A percentile compares a stretch with the other conserved stretches of the same genome.
Evolutionary conservation across 2,113 vertebrate genomes (phyloP).

Genomic region (Macroglossus sobrinus): DNA sequence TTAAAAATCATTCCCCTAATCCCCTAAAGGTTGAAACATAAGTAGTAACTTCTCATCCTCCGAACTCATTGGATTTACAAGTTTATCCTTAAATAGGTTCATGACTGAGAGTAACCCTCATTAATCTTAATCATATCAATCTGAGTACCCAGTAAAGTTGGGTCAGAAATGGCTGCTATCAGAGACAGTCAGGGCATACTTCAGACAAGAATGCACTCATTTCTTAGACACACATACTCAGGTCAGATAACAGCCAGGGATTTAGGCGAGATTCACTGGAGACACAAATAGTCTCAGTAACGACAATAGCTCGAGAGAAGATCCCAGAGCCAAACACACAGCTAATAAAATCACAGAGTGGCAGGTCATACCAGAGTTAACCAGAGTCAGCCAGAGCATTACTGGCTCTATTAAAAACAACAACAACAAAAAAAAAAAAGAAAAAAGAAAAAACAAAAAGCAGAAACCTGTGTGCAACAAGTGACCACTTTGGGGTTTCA

Average conservation of each 20-base stretch:
- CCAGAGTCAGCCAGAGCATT: slow-evolving; percentile 57
- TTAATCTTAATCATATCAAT: slow-evolving; percentile 78
- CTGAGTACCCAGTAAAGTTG: slow-evolving; percentile 68
- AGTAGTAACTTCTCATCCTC: slow-evolving; percentile 65
- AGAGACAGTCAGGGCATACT: slow-evolving; percentile 61
- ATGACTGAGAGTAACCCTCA: slow-evolving; percentile 63
- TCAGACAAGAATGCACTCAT: slow-evolving; percentile 76
- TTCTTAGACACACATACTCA: slow-evolving; percentile 52
- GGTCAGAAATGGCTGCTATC: slow-evolving; percentile 66
- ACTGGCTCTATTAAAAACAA: slow-evolving; percentile 29
- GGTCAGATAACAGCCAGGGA: slow-evolving; percentile 72
- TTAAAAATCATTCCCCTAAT: slow-evolving; percentile 63
- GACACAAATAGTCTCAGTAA: slow-evolving; percentile 65
- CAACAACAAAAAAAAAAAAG: slow-evolving; percentile 4
- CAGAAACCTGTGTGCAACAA: slow-evolving; percentile 37
- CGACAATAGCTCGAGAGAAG: slow-evolving; percentile 62
- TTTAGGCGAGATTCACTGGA: slow-evolving; percentile 70
- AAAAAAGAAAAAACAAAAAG: background rate
- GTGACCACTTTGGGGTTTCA: background rate
- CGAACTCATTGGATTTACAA: slow-evolving; percentile 70
- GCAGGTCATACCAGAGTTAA: slow-evolving; percentile 63
- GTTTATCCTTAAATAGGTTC: slow-evolving; percentile 70
- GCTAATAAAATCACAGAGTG: slow-evolving; percentile 71
- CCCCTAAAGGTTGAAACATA: slow-evolving; percentile 70
- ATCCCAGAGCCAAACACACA: slow-evolving; percentile 71